Conservation (phyloP, 1,140 invertebrate genomes). For the Cotesia chilonis region DNA sequence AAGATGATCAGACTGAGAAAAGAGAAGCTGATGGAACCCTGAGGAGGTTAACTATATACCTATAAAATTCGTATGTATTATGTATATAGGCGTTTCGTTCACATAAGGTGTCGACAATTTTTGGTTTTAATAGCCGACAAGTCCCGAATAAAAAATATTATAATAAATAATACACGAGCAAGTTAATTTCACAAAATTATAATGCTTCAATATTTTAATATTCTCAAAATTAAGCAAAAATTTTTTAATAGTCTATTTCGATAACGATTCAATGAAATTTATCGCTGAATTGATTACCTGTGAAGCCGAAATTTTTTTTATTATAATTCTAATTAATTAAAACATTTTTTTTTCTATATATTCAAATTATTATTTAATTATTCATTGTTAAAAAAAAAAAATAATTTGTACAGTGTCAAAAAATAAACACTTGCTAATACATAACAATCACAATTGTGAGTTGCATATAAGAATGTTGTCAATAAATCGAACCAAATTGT, state of each 20-base stretch:
- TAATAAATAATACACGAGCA: not conserved
- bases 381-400: too few species aligned
- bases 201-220: not conserved
- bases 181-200: not conserved
- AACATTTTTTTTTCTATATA: too few species aligned
- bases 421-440: conserved; percentile 16
- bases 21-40: not conserved
- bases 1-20: conserved; percentile 24
- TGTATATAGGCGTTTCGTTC: conserved; percentile 24
- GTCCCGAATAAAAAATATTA: not conserved
- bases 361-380: too few species aligned
- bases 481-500: conserved; percentile 51
- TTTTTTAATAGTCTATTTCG: not conserved
- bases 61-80: too few species aligned
- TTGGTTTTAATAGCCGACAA: conserved; percentile 15
- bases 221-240: not conserved
- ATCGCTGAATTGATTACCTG: not conserved
- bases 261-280: not conserved
- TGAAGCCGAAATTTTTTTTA: not conserved
- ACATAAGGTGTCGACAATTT: conserved; percentile 30
- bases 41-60: conserved; percentile 11
- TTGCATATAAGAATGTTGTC: conserved; percentile 32
- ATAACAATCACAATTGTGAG: conserved; percentile 29
- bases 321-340: too few species aligned
- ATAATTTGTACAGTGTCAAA: not conserved